Base-by-base conservation (phyloP, 2,113 vertebrate genomes). In the Podiceps cristatus region DNA sequence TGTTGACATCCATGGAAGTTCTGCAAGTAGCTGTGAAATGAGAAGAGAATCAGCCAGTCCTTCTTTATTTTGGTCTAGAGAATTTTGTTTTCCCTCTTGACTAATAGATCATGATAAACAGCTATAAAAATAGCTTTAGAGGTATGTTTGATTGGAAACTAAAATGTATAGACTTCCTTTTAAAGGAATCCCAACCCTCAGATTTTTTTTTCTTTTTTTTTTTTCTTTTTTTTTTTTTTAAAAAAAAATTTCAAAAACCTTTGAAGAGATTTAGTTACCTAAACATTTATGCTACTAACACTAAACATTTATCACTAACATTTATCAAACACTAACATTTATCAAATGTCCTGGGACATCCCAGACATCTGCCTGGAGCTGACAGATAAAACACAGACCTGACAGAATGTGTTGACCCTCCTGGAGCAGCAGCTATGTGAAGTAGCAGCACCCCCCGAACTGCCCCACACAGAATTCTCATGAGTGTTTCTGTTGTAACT, bases 391-490 rank as follows among this genome's bases (percentile, higher is more conserved):
- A 33, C 13, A 5, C 6, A 63, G 40, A 55, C 28, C 8, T 60
- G 55, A 14, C 16, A 47, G 56, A 75, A 42, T 2, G 17, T 25
- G 7, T 9, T 69, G 13, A 13, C 31, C 20, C 11, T 91, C 24
- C 20, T 55, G 27, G 16, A 40, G 3, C 9, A 84, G 47, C 11
- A 33, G 53, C 31, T 50, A 7, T 42, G 47, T 56, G 75, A 77
- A 50, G n/a, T 42, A 47, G 33, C 52, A 75, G 18, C 40, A n/a
- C 22, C 49, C 7, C 10, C 16, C 0, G 0, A 78, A 35, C 40
- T 71, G 18, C 6, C 8, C 3, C 20, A 13, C 0, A 1, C 18
- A 35, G 9, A 1, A 7, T 53, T 29, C 15, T 59, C 13, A 0
- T 56, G 27, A 64, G 13, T 2, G 2, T 69, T 95, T 83, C 62